A percentile compares a stretch with the other conserved stretches of the same genome.
Conservation (phyloP, 2,113 vertebrate genomes). For the Boulengeromyrus knoepffleri region DNA sequence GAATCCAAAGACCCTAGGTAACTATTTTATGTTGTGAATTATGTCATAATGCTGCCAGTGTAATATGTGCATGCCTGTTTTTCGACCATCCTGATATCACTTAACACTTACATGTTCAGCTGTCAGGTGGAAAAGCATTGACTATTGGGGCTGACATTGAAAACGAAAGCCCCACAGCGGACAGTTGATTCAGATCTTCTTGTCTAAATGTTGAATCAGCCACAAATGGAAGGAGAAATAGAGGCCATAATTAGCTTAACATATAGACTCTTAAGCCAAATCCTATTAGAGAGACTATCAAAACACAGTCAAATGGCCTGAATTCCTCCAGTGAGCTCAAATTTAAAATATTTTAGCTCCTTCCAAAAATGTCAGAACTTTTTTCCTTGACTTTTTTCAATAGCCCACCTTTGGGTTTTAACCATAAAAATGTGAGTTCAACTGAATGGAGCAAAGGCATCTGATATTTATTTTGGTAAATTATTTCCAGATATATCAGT, state of each 20-base stretch:
- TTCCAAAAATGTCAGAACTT: conserved; percentile 23
- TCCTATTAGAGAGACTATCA: conserved; percentile 25
- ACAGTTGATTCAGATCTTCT: conserved; percentile 4
- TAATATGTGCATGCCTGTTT: neutral
- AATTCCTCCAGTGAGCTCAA: conserved; percentile 21
- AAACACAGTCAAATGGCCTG: conserved; percentile 24
- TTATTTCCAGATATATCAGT: conserved; percentile 31
- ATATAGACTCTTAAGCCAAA: conserved; percentile 18
- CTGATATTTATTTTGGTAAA: conserved; percentile 29
- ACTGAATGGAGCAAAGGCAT: conserved; percentile 19
- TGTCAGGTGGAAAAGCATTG: neutral
- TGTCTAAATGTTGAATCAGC: conserved; percentile 20
- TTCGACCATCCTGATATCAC: neutral
- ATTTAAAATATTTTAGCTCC: conserved; percentile 20
- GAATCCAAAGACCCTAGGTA: neutral
- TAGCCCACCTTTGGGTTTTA: conserved; percentile 13
- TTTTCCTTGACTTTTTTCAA: conserved; percentile 7
- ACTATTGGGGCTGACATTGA: neutral
- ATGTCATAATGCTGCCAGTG: neutral
- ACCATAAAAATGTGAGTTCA: conserved; percentile 15
- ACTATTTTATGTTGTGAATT: neutral
- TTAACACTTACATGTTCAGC: neutral
- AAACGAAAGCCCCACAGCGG: neutral
- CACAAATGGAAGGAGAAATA: conserved; percentile 13
- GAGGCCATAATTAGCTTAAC: conserved; percentile 30